Evolutionary conservation across 2,888 invertebrate species (phyloP).

Genomic region (Acronicta leporina): DNA sequence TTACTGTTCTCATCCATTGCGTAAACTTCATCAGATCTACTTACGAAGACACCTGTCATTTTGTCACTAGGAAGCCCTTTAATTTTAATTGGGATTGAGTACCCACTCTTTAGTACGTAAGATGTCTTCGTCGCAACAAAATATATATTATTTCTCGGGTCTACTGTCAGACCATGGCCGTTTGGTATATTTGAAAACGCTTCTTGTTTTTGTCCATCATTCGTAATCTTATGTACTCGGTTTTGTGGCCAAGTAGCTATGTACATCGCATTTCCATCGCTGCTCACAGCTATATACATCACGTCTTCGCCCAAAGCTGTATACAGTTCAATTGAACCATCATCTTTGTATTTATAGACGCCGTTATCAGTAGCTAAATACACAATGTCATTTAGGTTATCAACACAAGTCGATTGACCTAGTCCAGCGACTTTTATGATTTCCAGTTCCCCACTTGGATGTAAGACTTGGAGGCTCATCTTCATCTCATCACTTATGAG

Average conservation of each 20-base stretch:
- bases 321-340: conserved; percentile 72
- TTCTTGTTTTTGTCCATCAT: conserved; percentile 76
- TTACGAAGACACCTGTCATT: conserved; percentile 80
- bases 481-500: conserved; percentile 82
- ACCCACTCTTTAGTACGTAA: conserved; percentile 74
- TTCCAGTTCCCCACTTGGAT: conserved; percentile 72
- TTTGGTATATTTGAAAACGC: conserved; percentile 76
- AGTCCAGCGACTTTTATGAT: conserved; percentile 78
- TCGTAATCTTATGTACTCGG: conserved; percentile 77
- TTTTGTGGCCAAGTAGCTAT: conserved; percentile 86
- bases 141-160: conserved; percentile 79
- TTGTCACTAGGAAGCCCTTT: conserved; percentile 77
- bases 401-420: conserved; percentile 82
- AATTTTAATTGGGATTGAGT: conserved; percentile 77
- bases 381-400: conserved; percentile 84
- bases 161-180: conserved; percentile 81
- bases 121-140: conserved; percentile 81
- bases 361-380: conserved; percentile 85
- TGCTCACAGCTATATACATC: conserved; percentile 79
- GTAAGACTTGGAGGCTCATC: conserved; percentile 77
- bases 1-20: conserved; percentile 84
- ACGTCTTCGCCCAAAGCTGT: conserved; percentile 82
- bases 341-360: conserved; percentile 81
- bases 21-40: conserved; percentile 77
- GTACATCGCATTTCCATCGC: conserved; percentile 75